phyloP scores from a whole-genome alignment of 2,888 invertebrate genomes.

The Anorthoa munda region DNA sequence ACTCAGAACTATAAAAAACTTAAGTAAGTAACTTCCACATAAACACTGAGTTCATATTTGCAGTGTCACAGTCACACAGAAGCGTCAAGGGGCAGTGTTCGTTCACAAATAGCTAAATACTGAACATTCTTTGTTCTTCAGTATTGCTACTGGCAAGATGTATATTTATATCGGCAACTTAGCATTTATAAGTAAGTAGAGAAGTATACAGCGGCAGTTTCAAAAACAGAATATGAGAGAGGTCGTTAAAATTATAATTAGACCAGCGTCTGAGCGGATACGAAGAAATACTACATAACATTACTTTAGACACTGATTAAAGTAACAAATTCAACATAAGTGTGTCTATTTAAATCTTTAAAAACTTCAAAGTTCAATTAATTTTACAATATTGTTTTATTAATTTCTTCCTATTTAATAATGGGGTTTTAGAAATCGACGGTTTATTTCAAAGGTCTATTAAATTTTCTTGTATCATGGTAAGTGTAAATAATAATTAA shows the following conservation, averaged over 20 bases:
- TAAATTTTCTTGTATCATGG: constrained; percentile 26
- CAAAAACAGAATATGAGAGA: constrained; percentile 38
- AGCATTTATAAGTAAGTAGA: constrained; percentile 45
- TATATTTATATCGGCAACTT: constrained; percentile 59
- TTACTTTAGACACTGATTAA: constrained; percentile 27
- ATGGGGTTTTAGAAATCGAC: constrained; percentile 27
- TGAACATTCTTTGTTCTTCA: constrained; percentile 54
- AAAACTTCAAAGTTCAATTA: constrained; percentile 35
- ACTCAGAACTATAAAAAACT: constrained; percentile 40
- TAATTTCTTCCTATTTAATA: constrained; percentile 30
- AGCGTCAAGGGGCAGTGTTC: constrained; percentile 80
- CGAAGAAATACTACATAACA: constrained; percentile 28
- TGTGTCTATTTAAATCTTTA: constrained; percentile 41
- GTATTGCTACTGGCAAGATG: constrained; percentile 79
- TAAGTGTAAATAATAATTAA: constrained; percentile 28
- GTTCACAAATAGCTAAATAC: constrained; percentile 67
- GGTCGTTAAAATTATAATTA: constrained; percentile 25
- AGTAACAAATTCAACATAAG: constrained; percentile 36
- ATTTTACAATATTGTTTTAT: constrained; percentile 44
- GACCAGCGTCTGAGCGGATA: constrained; percentile 24
- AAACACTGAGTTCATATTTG: constrained; percentile 18
- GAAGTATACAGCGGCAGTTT: constrained; percentile 30
- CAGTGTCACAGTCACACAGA: constrained; percentile 55
- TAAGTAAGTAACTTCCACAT: constrained; percentile 26
- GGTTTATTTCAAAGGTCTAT: constrained; percentile 25